phyloP scores from a whole-genome alignment of 1,140 invertebrate genomes.

The Polyergus mexicanus region DNA sequence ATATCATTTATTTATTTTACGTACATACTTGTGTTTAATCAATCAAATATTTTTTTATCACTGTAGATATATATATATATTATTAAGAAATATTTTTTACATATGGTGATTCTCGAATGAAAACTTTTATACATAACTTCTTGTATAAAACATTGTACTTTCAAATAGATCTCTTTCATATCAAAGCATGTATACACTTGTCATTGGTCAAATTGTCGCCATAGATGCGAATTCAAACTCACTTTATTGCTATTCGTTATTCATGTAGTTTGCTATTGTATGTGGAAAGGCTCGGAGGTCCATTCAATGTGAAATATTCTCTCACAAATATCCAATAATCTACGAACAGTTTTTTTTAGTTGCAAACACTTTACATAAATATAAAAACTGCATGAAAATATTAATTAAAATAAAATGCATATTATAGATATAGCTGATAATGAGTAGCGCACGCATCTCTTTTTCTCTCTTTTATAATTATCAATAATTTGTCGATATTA shows the following conservation, averaged over 20 bases:
- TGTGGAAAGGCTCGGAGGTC: conserved; percentile 2
- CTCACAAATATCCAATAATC: conserved; percentile 10
- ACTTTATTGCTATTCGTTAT: conserved; percentile 35
- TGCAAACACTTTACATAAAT: too few species aligned
- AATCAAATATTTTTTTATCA: conserved; percentile 6
- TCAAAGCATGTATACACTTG: background rate
- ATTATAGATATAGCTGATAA: background rate
- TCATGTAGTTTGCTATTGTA: background rate
- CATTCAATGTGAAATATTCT: background rate
- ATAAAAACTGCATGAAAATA: background rate
- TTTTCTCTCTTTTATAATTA: background rate
- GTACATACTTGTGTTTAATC: background rate
- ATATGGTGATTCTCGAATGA: background rate
- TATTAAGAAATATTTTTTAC: conserved; percentile 19
- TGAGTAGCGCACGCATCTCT: background rate
- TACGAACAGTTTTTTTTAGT: background rate
- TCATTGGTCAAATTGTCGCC: conserved; percentile 33
- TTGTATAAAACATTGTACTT: conserved; percentile 3
- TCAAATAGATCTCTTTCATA: background rate
- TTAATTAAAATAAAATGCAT: conserved; percentile 11
- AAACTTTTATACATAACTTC: conserved; percentile 35
- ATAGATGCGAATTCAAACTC: background rate
- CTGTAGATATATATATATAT: background rate
- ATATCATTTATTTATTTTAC: background rate
- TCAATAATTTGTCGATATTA: background rate